A percentile compares a stretch with the other conserved stretches of the same genome.
These are phyloP conservation scores for Marmota flaviventris DNA, from an alignment of 2,113 vertebrate genomes.

Conservation along the genomic window DNA sequence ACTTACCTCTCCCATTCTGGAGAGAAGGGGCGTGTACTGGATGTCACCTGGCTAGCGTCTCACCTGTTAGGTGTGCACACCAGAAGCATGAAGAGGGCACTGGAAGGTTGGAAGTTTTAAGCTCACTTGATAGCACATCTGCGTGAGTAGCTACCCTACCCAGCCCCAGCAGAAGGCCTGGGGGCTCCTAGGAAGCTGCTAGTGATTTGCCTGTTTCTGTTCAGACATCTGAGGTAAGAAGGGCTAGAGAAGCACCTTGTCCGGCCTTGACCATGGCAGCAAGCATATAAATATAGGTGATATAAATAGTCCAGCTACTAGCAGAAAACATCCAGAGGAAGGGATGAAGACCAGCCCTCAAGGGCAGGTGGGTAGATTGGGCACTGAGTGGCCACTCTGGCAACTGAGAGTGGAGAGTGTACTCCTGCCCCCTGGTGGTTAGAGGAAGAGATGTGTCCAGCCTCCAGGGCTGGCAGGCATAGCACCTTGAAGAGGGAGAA, in stretches of 20 bases:
- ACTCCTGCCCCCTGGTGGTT: constrained; percentile 74
- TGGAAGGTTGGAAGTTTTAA: not conserved
- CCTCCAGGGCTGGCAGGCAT: constrained; percentile 60
- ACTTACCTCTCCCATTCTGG: not conserved
- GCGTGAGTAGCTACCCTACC: not conserved
- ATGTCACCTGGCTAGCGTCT: not conserved
- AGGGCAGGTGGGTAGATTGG: not conserved
- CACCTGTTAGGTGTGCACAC: not conserved
- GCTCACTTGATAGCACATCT: not conserved
- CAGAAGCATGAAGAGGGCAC: not conserved
- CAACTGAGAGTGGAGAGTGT: not conserved
- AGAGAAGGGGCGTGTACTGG: not conserved
- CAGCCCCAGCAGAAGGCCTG: not conserved
- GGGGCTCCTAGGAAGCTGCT: constrained; percentile 43
- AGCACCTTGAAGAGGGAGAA: constrained; percentile 77
- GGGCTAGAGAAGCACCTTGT: constrained; percentile 64
- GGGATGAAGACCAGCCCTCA: not conserved
- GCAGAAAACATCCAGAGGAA: constrained; percentile 24
- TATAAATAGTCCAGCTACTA: constrained; percentile 48
- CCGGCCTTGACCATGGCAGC: constrained; percentile 62
- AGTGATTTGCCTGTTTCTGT: constrained; percentile 42
- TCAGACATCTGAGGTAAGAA: constrained; percentile 74
- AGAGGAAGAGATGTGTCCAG: not conserved
- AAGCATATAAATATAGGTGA: constrained; percentile 51
- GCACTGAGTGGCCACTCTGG: not conserved